These are phyloP conservation scores for Allophyes oxyacanthae DNA, from an alignment of 2,888 invertebrate species.

Conservation along the genomic window DNA sequence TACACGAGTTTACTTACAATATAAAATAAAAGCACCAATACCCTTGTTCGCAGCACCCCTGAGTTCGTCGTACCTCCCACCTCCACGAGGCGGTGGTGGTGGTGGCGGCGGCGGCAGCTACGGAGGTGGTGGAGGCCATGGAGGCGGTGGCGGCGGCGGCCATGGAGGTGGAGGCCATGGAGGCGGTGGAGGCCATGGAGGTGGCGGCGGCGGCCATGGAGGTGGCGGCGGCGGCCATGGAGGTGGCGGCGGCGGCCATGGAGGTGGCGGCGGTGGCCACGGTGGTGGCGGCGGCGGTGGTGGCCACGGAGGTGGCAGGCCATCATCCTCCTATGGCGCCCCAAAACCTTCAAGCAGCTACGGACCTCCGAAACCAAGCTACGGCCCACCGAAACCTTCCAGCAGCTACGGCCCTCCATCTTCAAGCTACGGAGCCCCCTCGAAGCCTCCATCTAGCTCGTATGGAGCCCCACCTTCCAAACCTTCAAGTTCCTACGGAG, in stretches of 20 bases:
- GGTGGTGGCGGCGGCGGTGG: constrained; percentile 34
- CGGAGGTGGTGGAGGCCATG: constrained; percentile 63
- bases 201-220: constrained; percentile 60
- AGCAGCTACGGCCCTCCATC: constrained; percentile 80
- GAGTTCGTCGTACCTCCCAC: constrained; percentile 90
- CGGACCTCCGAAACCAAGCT: constrained; percentile 64
- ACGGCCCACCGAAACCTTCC: constrained; percentile 66
- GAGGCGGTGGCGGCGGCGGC: constrained; percentile 46
- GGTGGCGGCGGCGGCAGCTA: constrained; percentile 67
- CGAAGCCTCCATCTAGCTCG: constrained; percentile 65
- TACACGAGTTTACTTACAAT: constrained; percentile 13
- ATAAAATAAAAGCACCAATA: constrained; percentile 53
- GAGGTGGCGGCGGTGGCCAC: constrained; percentile 65
- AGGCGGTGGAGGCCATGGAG: constrained; percentile 64
- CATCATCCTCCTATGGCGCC: constrained; percentile 76
- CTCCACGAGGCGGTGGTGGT: constrained; percentile 73
- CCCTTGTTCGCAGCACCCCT: constrained; percentile 84
- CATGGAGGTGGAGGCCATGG: constrained; percentile 36
- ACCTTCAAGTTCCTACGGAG: constrained; percentile 87
- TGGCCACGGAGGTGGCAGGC: constrained; percentile 61
- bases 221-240: constrained; percentile 56
- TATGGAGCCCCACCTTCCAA: constrained; percentile 81
- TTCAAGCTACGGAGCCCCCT: constrained; percentile 78
- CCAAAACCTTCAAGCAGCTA: constrained; percentile 69
- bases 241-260: constrained; percentile 37